phyloP scores from a whole-genome alignment of 2,113 vertebrate species.

The Otis tarda region DNA sequence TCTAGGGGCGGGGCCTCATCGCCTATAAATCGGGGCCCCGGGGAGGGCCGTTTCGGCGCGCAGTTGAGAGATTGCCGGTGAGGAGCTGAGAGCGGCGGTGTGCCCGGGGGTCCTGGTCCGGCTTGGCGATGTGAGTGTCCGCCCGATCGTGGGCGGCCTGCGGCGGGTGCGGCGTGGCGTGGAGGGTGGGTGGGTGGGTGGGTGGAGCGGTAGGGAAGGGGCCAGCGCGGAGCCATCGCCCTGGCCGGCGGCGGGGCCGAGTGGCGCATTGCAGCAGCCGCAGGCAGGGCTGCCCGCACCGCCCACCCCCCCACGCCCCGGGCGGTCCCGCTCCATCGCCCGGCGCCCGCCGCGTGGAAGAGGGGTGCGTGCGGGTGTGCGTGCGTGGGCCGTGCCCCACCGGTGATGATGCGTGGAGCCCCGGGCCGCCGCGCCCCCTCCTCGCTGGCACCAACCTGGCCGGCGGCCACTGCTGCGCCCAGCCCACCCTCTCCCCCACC shows the following conservation, averaged over 20 bases:
- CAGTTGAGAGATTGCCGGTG: fast-evolving
- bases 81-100: fast-evolving
- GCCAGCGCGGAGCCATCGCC: background rate
- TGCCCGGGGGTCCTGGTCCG: fast-evolving
- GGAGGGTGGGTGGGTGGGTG: background rate
- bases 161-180: background rate
- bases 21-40: fast-evolving
- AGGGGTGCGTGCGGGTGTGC: background rate
- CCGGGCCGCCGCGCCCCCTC: background rate
- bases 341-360: background rate
- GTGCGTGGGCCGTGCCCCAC: background rate
- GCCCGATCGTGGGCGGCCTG: fast-evolving
- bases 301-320: no score
- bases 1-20: background rate
- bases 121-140: background rate
- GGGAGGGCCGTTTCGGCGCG: fast-evolving
- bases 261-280: constrained; percentile 33
- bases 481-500: no score
- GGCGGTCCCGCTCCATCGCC: background rate
- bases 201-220: no score
- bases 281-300: background rate
- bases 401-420: background rate
- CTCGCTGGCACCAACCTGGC: background rate
- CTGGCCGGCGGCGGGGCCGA: background rate
- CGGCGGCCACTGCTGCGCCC: background rate